A percentile compares a stretch with the other conserved stretches of the same genome.
Conservation (phyloP, 2,113 vertebrate genomes). For the Amblyornis subalaris region DNA sequence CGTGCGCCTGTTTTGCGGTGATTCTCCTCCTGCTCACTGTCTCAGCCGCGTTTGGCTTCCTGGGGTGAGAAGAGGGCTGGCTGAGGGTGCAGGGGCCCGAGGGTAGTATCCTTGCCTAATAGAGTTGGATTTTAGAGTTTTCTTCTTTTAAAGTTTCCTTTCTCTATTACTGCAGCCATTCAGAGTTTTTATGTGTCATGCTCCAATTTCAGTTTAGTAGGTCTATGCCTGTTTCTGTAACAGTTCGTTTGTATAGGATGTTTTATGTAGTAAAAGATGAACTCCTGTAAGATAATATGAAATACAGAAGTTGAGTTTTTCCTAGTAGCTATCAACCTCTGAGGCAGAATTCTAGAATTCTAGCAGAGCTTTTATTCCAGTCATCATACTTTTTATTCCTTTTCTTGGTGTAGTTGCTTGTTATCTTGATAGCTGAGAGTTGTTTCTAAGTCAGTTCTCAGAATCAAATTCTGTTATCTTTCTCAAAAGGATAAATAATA, state of each 20-base stretch:
- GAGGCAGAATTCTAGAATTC: neutral
- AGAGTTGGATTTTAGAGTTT: neutral
- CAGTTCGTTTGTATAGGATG: neutral
- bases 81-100: neutral
- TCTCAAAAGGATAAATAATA: neutral
- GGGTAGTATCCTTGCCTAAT: rapidly evolving
- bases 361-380: neutral
- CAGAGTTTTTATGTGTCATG: neutral
- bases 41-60: neutral
- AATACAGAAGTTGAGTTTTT: neutral
- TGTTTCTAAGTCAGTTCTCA: neutral
- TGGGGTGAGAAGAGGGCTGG: neutral
- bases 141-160: neutral
- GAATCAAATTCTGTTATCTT: neutral
- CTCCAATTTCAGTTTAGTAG: neutral
- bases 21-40: neutral
- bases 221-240: neutral
- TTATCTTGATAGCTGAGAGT: neutral
- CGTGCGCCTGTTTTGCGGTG: rapidly evolving
- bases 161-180: neutral
- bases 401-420: neutral
- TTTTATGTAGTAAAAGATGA: neutral
- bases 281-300: neutral
- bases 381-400: neutral
- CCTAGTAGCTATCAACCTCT: neutral